These are phyloP conservation scores for Agrypnia vestita DNA, from an alignment of 1,140 invertebrate genomes.

Conservation along the genomic window DNA sequence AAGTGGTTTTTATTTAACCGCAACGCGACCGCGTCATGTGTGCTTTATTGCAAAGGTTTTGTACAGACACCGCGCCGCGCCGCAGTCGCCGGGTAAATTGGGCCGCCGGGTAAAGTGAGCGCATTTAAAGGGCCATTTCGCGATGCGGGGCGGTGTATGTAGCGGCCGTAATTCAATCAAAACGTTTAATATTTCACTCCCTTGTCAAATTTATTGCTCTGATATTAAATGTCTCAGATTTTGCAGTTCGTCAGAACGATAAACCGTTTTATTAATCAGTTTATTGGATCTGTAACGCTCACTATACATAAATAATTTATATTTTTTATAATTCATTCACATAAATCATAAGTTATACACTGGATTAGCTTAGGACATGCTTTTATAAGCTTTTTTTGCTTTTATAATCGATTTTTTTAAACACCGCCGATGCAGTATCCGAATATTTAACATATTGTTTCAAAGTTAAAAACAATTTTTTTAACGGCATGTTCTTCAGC, in stretches of 20 bases:
- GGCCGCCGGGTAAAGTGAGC: not conserved
- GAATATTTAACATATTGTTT: no score
- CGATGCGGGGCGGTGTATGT: not conserved
- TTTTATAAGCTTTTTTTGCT: no score
- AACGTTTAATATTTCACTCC: constrained; percentile 21
- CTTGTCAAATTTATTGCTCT: not conserved
- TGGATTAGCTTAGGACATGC: no score
- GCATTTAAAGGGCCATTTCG: constrained; percentile 13
- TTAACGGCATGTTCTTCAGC: no score
- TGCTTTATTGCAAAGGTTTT: constrained; percentile 45
- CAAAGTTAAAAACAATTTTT: no score
- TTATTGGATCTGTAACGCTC: no score
- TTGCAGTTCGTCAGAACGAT: not conserved
- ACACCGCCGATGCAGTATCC: no score
- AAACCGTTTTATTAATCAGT: no score
- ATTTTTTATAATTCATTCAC: no score
- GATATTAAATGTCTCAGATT: not conserved
- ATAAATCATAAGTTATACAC: no score
- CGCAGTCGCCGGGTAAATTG: not conserved
- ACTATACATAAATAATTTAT: no score
- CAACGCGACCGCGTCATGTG: constrained; percentile 41
- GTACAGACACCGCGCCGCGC: not conserved
- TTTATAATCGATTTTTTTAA: no score
- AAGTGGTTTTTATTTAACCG: constrained; percentile 47
- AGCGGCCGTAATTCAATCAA: not conserved